Percentiles rank a stretch among this genome's conserved stretches.
phyloP scores from a whole-genome alignment of 2,888 invertebrate species.

The Sinotaia quadrata region DNA sequence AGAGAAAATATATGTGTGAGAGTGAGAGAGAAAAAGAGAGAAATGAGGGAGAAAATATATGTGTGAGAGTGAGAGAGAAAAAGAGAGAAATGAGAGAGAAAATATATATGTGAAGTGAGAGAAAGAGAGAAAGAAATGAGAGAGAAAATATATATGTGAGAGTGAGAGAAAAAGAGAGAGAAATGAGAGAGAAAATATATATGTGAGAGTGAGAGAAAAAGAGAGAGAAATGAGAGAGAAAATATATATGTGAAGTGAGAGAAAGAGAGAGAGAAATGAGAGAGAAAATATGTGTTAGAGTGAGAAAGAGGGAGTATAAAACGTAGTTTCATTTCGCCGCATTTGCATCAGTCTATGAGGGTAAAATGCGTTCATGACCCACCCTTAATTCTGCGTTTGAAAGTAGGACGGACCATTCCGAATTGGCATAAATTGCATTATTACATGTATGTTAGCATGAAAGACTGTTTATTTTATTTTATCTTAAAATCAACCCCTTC shows the following conservation, averaged over 20 bases:
- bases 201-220: neutral
- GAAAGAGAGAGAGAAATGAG: neutral
- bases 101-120: neutral
- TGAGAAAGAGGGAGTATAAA: neutral
- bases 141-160: constrained; percentile 12
- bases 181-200: neutral
- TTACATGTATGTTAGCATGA: too few species aligned
- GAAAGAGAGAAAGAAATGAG: neutral
- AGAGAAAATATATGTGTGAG: neutral
- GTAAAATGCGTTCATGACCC: too few species aligned
- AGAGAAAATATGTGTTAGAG: neutral
- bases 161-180: constrained; percentile 10
- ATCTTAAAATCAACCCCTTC: too few species aligned
- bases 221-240: neutral
- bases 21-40: neutral
- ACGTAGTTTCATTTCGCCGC: too few species aligned
- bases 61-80: neutral
- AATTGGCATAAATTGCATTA: too few species aligned
- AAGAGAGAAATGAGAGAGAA: neutral
- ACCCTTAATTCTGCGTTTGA: too few species aligned
- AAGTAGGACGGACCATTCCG: too few species aligned
- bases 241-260: neutral
- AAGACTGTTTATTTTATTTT: too few species aligned
- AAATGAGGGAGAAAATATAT: constrained; percentile 1
- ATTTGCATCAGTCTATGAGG: too few species aligned